Conservation (phyloP, 2,888 invertebrate species). For the Silvanus unidentatus region DNA sequence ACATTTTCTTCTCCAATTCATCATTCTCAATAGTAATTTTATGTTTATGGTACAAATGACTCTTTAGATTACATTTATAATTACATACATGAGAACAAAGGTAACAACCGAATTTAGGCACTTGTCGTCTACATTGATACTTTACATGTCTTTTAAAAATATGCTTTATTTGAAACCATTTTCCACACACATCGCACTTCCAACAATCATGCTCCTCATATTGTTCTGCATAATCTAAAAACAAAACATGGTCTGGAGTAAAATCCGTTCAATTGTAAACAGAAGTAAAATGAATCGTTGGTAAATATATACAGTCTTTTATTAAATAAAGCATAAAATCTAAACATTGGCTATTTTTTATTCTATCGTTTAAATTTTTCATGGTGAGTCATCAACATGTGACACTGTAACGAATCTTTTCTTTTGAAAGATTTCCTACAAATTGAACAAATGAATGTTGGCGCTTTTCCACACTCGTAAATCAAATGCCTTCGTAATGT, state of each 20-base stretch:
- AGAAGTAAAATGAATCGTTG: too few species aligned
- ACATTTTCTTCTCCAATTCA: neutral
- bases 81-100: constrained; percentile 23
- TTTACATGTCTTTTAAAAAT: constrained; percentile 17
- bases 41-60: constrained; percentile 24
- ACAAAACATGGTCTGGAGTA: too few species aligned
- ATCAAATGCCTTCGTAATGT: constrained; percentile 51
- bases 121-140: constrained; percentile 18
- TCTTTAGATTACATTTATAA: constrained; percentile 26
- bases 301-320: too few species aligned
- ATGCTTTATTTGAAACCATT: too few species aligned
- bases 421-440: constrained; percentile 39
- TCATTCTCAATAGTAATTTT: constrained; percentile 9
- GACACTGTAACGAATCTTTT: constrained; percentile 16
- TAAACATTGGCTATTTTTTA: too few species aligned
- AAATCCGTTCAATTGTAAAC: too few species aligned
- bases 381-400: constrained; percentile 16
- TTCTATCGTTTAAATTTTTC: constrained; percentile 15
- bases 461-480: constrained; percentile 43
- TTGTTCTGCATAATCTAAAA: too few species aligned
- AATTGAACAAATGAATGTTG: constrained; percentile 40
- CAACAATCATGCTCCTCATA: too few species aligned
- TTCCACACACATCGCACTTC: too few species aligned
- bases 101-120: constrained; percentile 21
- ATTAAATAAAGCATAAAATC: too few species aligned